Conservation (phyloP, 2,797 vertebrate species). For the Pitangus sulphuratus region DNA sequence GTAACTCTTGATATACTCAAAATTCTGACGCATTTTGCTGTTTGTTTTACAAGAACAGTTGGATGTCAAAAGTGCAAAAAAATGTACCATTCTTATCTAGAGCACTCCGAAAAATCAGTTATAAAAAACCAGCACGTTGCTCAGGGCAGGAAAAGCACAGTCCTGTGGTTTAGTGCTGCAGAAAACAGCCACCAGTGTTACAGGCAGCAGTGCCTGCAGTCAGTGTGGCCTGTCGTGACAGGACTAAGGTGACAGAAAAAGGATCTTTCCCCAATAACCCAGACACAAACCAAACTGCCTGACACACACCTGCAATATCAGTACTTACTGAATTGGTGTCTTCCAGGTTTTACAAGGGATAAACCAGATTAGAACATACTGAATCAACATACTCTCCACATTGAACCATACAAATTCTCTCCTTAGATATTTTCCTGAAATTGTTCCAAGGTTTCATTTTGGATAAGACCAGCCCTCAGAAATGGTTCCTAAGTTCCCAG, state of each 20-base stretch:
- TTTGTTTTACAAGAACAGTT: background rate
- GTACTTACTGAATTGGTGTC: background rate
- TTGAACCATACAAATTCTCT: background rate
- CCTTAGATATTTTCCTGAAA: background rate
- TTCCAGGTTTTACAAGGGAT: background rate
- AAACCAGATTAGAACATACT: background rate
- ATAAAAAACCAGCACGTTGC: background rate
- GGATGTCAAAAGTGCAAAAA: background rate
- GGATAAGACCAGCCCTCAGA: background rate
- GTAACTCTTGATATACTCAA: background rate
- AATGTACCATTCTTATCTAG: background rate
- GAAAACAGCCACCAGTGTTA: background rate
- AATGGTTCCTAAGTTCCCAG: background rate
- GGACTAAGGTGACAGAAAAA: background rate
- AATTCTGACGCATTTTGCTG: background rate
- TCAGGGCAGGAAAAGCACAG: background rate
- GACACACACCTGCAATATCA: background rate
- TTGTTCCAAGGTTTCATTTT: background rate
- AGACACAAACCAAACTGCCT: background rate
- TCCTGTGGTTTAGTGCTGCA: background rate
- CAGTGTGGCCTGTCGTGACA: fast-evolving
- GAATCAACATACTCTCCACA: background rate
- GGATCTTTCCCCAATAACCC: background rate
- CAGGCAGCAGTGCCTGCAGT: background rate
- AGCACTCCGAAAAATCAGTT: background rate